A percentile compares a stretch with the other conserved stretches of the same genome.
These are phyloP conservation scores for Ormyrus pomaceus DNA, from an alignment of 2,888 invertebrate species.

Conservation along the genomic window DNA sequence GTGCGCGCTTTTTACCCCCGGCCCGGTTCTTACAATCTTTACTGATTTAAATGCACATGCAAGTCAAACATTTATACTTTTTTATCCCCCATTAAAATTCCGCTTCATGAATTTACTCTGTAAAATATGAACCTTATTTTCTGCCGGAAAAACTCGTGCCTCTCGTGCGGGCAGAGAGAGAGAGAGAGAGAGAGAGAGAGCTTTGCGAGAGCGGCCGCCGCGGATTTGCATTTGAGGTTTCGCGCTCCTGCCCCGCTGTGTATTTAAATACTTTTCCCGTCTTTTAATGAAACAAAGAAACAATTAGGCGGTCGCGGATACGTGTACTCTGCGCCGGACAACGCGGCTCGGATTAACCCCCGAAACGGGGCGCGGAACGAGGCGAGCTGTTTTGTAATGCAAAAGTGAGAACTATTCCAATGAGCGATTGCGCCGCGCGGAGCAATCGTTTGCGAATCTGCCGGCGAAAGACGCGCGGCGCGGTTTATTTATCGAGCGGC, in stretches of 20 bases:
- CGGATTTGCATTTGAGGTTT: slow-evolving; percentile 49
- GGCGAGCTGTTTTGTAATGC: not conserved
- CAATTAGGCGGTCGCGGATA: slow-evolving; percentile 22
- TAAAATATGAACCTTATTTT: slow-evolving; percentile 54
- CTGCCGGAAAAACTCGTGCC: slow-evolving; percentile 34
- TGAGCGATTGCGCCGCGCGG: not conserved
- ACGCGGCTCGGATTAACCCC: too few relatives aligned
- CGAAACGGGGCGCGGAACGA: not conserved
- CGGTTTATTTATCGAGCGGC: too few relatives aligned
- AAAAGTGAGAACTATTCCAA: not conserved
- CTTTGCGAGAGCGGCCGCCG: too few relatives aligned
- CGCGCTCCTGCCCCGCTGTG: slow-evolving; percentile 15
- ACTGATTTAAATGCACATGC: slow-evolving; percentile 48
- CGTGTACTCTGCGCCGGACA: not conserved
- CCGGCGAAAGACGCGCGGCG: too few relatives aligned
- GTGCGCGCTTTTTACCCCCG: slow-evolving; percentile 1
- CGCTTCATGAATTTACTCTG: slow-evolving; percentile 39
- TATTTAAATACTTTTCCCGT: slow-evolving; percentile 46
- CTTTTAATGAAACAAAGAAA: slow-evolving; percentile 52
- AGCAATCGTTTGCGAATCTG: not conserved
- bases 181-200: not conserved
- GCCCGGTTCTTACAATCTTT: slow-evolving; percentile 39
- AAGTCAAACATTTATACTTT: slow-evolving; percentile 45
- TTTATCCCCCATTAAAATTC: slow-evolving; percentile 46
- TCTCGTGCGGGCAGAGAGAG: not conserved